Evolutionary conservation across 2,113 vertebrate species (phyloP).

Genomic region (Petaurus breviceps): DNA sequence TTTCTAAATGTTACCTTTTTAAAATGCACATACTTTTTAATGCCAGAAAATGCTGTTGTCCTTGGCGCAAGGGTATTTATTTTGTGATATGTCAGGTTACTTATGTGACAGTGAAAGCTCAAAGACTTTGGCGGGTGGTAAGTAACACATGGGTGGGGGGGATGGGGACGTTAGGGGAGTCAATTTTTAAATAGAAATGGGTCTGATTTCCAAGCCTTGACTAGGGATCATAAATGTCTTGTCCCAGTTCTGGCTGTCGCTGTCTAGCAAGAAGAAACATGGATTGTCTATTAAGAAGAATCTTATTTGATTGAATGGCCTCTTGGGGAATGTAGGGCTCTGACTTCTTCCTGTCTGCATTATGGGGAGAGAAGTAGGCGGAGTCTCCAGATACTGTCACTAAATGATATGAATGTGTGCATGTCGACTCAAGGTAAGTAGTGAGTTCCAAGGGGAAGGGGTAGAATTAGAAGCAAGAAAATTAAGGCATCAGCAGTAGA

Average conservation of each 20-base stretch:
- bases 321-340: not conserved
- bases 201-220: not conserved
- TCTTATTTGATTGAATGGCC: not conserved
- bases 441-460: not conserved
- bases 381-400: not conserved
- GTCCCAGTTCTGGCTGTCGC: not conserved
- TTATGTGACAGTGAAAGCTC: not conserved
- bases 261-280: not conserved
- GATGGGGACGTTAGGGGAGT: not conserved
- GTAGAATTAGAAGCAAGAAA: not conserved
- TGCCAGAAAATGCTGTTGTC: not conserved
- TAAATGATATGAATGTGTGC: not conserved
- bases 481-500: not conserved
- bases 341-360: not conserved
- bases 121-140: not conserved
- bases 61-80: not conserved
- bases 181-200: not conserved
- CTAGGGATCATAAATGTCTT: not conserved
- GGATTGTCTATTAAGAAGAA: not conserved
- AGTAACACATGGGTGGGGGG: not conserved
- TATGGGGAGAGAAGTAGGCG: not conserved
- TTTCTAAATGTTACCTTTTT: slow-evolving; percentile 1
- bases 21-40: not conserved
- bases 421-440: not conserved
- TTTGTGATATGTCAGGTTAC: not conserved